Percentiles rank a stretch among this genome's conserved stretches.
These are phyloP conservation scores for Bursaphelenchus okinawaensis DNA, from an alignment of 2,888 invertebrate genomes.

Conservation along the genomic window DNA sequence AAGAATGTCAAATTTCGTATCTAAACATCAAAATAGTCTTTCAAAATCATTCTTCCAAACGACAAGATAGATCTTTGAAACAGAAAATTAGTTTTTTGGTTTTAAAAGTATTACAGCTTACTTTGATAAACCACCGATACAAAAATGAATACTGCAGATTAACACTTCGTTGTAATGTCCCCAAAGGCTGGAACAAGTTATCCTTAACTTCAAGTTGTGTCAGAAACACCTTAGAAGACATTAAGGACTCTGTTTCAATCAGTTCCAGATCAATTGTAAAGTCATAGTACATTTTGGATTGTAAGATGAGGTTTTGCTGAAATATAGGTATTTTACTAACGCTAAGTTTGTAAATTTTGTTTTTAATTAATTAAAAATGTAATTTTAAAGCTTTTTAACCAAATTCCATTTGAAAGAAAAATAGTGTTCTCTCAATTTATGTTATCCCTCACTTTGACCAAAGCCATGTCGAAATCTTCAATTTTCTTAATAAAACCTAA, in stretches of 20 bases:
- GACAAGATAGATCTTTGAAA: not conserved
- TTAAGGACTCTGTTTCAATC: slow-evolving; percentile 21
- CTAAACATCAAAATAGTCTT: slow-evolving; percentile 23
- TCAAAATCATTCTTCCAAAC: no score
- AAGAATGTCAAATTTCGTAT: slow-evolving; percentile 34
- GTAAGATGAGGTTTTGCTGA: slow-evolving; percentile 22
- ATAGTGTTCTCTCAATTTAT: no score
- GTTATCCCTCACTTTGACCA: no score
- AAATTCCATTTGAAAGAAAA: no score
- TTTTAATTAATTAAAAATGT: no score
- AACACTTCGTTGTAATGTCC: not conserved
- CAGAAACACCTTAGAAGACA: slow-evolving; percentile 25
- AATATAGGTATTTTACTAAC: not conserved
- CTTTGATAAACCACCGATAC: slow-evolving; percentile 7
- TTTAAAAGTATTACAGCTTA: not conserved
- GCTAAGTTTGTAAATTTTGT: no score
- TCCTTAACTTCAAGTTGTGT: slow-evolving; percentile 23
- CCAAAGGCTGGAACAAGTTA: not conserved
- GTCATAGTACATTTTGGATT: slow-evolving; percentile 20
- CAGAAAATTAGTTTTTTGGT: not conserved
- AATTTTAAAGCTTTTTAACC: no score
- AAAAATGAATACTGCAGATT: not conserved
- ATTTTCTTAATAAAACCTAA: slow-evolving; percentile 12
- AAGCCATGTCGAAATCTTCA: slow-evolving; percentile 1
- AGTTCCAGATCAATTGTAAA: slow-evolving; percentile 26